Evolutionary conservation across 2,888 invertebrate species (phyloP), one percentile per base, ranked within the genome.

Genomic region (Formica aserva): DNA sequence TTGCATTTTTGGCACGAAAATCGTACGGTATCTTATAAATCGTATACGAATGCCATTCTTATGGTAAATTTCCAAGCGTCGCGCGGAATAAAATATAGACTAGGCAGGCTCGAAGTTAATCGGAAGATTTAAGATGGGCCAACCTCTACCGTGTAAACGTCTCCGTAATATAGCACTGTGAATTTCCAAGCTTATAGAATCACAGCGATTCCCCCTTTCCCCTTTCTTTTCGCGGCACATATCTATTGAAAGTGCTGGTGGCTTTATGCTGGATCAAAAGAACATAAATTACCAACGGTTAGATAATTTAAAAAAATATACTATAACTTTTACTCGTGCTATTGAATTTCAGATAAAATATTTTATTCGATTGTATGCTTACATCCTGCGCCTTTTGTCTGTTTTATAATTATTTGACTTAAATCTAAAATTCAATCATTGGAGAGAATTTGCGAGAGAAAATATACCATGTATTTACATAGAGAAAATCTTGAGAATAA

Each of bases 121-220:
- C 87, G 90, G 75, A 84, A 87, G 88, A 91, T 89, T 90, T 89
- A 90, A 80, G 67, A 77, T 76, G 81, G 77, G 60, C 85, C 82
- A 72, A 83, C 87, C 87, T 81, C 80, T 82, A 76, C 82, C 85
- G 71, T 88, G 86, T 90, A 91, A 91, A 89, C 77, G 89, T 85
- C 84, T 76, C 69, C 62, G 82, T 69, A 76, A 88, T 86, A 91
- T 85, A 86, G 78, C 45, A 67, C 69, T 52, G 62, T 69, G 32
- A 62, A 82, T 60, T 85, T 67, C 48, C 60, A 69, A 48, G 60
- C 60, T 67, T 66, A 41, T 76, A 63, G 38, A 67, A 18, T 55
- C 66, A 60, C 38, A 38, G 62, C 60, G 71, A 83, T 32, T 69
- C 38, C 26, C 26, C 38, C 55, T 32, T n/a, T 45, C 45, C 62